Base-by-base conservation (phyloP, 2,888 invertebrate genomes). In the Melanostoma scalare region DNA sequence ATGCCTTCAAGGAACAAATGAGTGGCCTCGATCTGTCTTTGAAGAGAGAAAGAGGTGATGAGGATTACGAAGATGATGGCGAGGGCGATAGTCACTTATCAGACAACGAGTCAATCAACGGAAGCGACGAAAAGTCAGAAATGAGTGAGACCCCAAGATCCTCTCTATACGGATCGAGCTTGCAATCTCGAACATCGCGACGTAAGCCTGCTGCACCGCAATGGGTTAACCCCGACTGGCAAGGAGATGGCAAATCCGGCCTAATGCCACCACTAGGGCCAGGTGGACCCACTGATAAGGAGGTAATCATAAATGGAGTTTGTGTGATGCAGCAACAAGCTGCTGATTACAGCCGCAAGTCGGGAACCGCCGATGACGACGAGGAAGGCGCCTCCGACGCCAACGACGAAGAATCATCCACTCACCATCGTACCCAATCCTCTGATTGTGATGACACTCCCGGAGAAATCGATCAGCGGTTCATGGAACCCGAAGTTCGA, bases 191-290 rank as follows among this genome's bases (percentile, higher is more conserved):
- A 87, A 93, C 94, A 55, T 96, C 95, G 72, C 92, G 97, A 85
- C 94, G 98, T 88, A 99, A 99, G 92, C 97, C 98, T 0, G 98
- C 97, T 1, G 98, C 98, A 68, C 98, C 99, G 2, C 98, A 99
- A 92, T 98, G 98, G 97, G 97, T 98, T 3, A 98, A 98, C 91
- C 98, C 98, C 0, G 97, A 97, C 87, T 96, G 96, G 96, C 96
- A 96, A 89, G 96, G 96, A 63, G 85, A 78, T 30, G 80, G 77
- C 0, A 85, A 76, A 31, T 85, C 86, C 3, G 73, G 81, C 3
- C 56, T 80, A 2, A 92, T 93, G 86, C 92, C 93, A 20, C 91
- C 92, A 53, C 48, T 60, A 36, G 63, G 36, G 0, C 74, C 73
- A 2, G 82, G 69, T 2, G 92, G 90, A 88, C 92, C 91, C 85